Conservation (phyloP, 1,140 invertebrate genomes). For the Drosophila pallidifrons region DNA sequence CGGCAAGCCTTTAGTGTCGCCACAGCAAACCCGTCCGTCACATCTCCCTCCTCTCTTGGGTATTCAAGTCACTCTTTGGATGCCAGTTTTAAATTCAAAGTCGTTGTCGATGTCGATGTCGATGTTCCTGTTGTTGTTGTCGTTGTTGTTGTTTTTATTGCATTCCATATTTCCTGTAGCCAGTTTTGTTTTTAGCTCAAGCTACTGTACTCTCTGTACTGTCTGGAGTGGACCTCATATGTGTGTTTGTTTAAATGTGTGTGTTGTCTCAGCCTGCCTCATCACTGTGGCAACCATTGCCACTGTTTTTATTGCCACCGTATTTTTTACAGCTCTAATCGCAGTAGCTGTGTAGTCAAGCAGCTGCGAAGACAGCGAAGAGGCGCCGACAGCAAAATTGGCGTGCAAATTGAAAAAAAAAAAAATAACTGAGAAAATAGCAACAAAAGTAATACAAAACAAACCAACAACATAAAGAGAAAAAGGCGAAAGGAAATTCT, state of each 20-base stretch:
- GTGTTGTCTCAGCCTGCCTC: conserved; percentile 7
- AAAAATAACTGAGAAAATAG: not conserved
- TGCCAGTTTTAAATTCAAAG: conserved; percentile 32
- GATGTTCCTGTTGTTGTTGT: conserved; percentile 20
- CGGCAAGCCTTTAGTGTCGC: conserved; percentile 30
- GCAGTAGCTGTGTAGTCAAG: conserved; percentile 39
- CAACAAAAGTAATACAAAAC: conserved; percentile 1
- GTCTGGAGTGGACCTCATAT: conserved; percentile 5
- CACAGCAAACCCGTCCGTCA: conserved; percentile 5
- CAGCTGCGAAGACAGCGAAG: conserved; percentile 6
- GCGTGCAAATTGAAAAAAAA: conserved; percentile 66
- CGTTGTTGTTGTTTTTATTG: conserved; percentile 27
- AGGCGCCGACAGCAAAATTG: conserved; percentile 68
- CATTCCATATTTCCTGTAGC: conserved; percentile 48
- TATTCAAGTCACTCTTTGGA: not conserved
- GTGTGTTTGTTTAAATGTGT: conserved; percentile 7
- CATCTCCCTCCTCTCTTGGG: not conserved
- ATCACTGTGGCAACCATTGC: not conserved
- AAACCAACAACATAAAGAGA: not conserved
- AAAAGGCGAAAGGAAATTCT: conserved; percentile 24
- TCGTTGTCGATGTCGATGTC: not conserved
- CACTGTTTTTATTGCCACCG: conserved; percentile 64
- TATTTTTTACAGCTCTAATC: conserved; percentile 76
- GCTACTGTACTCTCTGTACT: conserved; percentile 36
- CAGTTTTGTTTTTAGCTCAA: conserved; percentile 26